Evolutionary conservation across 2,888 invertebrate genomes (phyloP).

Genomic region (Tenthredo amoena): DNA sequence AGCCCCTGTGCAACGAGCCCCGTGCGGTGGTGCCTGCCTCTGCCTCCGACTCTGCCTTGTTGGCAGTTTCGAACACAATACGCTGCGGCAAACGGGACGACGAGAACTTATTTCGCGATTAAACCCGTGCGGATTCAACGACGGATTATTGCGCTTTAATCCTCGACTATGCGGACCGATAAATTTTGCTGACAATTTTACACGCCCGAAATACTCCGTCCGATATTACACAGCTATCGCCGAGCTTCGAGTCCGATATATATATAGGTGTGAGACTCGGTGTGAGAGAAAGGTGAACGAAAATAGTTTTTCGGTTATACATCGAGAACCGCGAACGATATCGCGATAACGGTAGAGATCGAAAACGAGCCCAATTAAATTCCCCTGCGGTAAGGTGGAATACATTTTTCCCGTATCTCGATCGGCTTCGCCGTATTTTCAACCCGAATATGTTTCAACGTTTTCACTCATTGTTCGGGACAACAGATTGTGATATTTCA

Average conservation of each 20-base stretch:
- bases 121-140: background rate
- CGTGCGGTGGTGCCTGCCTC: background rate
- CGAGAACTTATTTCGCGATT: background rate
- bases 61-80: slow-evolving; percentile 2
- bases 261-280: no score
- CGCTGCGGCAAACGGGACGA: background rate
- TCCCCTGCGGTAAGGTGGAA: background rate
- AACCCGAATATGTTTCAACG: background rate
- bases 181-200: background rate
- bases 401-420: background rate
- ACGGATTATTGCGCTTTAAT: background rate
- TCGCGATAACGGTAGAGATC: background rate
- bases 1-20: background rate
- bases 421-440: background rate
- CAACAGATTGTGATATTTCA: background rate
- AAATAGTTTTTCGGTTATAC: background rate
- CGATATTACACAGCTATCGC: no score
- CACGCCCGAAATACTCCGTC: background rate
- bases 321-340: background rate
- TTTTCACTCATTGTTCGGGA: background rate
- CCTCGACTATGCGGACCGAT: background rate
- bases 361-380: background rate
- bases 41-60: background rate
- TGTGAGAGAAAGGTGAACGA: no score
- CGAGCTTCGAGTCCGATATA: no score